Percentiles rank a stretch among this genome's conserved stretches.
phyloP scores from a whole-genome alignment of 2,797 vertebrate genomes.

The Potorous gilbertii region DNA sequence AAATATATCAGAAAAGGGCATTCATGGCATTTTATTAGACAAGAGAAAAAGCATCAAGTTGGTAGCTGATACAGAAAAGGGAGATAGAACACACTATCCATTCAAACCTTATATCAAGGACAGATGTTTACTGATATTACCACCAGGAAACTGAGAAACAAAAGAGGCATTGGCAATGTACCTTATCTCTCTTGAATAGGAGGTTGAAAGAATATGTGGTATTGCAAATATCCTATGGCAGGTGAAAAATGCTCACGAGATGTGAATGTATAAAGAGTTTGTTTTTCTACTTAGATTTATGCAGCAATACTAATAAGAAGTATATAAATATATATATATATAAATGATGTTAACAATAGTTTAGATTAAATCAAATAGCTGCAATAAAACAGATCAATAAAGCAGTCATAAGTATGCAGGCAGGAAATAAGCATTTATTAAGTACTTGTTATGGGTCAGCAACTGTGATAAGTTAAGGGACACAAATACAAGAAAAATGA shows the following conservation, averaged over 20 bases:
- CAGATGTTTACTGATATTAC: too few species aligned
- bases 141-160: not conserved
- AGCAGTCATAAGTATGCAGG: not conserved
- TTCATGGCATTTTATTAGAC: not conserved
- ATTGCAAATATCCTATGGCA: too few species aligned
- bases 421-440: not conserved
- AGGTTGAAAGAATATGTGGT: not conserved
- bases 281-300: not conserved
- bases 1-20: not conserved
- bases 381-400: not conserved
- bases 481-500: too few species aligned
- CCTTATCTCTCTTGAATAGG: accelerated
- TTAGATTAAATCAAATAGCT: not conserved
- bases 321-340: not conserved
- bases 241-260: not conserved
- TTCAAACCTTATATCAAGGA: not conserved
- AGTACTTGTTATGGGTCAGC: not conserved
- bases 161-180: accelerated
- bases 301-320: not conserved
- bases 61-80: not conserved
- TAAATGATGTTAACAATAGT: not conserved
- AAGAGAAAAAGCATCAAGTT: accelerated
- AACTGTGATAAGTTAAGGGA: too few species aligned
- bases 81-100: not conserved
- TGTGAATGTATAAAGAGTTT: too few species aligned